Base-by-base conservation (phyloP, 2,888 invertebrate genomes). In the Campoplex capitator region DNA sequence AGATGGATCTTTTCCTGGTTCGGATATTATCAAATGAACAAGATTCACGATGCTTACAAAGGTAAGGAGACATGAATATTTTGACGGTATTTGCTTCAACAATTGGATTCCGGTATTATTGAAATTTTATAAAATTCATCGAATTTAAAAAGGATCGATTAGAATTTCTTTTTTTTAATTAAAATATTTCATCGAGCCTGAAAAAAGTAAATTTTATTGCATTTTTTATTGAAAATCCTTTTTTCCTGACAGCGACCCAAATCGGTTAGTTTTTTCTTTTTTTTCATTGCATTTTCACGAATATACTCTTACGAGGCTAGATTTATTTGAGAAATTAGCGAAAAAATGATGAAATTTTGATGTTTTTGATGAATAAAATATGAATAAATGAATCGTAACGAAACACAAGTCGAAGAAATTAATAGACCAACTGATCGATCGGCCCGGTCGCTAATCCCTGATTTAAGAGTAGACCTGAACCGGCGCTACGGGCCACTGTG, bases 1-100 rank as follows among this genome's bases (percentile, higher is more conserved):
- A 95, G 97, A 80, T 98, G 98, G 98, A 96, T 97, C 77, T 98
- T 97, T 93, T 96, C 96, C 90, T 96, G 95, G 90, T 91, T 95
- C 77, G 95, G 96, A 18, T 95, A 96, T 84, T 97, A 97, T 91
- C 95, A 95, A 91, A 95, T 97, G 95, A 96, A 96, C 88, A 97
- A 97, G 93, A 95, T 98, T 68, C 98, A 97, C 93, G 97, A 97
- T 92, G 97, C 97, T 89, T 98, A 98, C 94, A 96, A 96, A 95
- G 97, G 97, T 97, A 94, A 95, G 93, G 88, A 87, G 76, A 70
- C 78, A 56, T 78, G 56, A 74, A 78, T 80, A 16, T 76, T 75
- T 79, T 16, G 75, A 80, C 58, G 38, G n/a, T 74, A 58, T 51
- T 28, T 32, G 9, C 32, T 77, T 77, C 16, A 58, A 58, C 28